These are phyloP conservation scores for Miichthys miiuy DNA, from an alignment of 2,797 vertebrate genomes.

Conservation along the genomic window DNA sequence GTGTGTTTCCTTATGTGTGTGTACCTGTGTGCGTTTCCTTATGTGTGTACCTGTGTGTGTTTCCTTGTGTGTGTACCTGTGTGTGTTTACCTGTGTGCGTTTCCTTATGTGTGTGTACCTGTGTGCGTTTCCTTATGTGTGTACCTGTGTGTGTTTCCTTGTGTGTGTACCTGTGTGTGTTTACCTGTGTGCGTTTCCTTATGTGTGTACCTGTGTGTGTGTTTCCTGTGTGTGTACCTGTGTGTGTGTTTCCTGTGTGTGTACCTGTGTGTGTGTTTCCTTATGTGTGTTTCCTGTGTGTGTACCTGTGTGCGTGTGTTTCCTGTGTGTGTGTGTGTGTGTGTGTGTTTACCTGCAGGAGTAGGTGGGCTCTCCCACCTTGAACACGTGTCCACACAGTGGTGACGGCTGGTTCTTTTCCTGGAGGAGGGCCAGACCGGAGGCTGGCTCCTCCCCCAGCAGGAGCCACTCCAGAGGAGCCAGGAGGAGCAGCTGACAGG, in stretches of 20 bases:
- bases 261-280: background rate
- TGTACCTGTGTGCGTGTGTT: background rate
- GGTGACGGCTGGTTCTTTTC: slow-evolving; percentile 93
- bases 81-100: too few species aligned
- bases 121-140: too few species aligned
- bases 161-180: too few species aligned
- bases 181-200: too few species aligned
- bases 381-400: slow-evolving; percentile 96
- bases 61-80: background rate
- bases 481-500: slow-evolving; percentile 91
- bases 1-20: background rate
- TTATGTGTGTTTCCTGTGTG: background rate
- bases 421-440: slow-evolving; percentile 91
- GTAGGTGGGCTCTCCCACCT: slow-evolving; percentile 97
- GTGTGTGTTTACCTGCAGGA: slow-evolving; percentile 92
- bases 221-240: background rate
- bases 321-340: background rate
- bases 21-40: too few species aligned
- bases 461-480: slow-evolving; percentile 96
- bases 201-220: background rate
- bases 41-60: background rate
- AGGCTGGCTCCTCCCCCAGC: slow-evolving; percentile 91
- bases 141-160: too few species aligned
- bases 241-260: background rate
- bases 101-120: too few species aligned